Base-by-base conservation (phyloP, 1,140 invertebrate genomes). In the Bombyx mori region DNA sequence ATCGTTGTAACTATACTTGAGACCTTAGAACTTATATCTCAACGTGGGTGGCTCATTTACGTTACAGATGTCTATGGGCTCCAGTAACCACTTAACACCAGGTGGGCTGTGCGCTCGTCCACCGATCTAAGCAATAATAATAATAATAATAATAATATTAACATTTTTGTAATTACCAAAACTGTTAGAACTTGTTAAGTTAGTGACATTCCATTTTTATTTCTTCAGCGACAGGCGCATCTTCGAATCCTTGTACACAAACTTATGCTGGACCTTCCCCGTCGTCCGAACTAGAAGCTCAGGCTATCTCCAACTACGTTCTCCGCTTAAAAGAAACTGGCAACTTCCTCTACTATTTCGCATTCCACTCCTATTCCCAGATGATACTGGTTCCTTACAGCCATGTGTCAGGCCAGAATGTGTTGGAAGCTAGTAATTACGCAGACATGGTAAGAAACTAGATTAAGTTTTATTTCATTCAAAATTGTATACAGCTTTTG, bases 241-340 rank as follows among this genome's bases (percentile, higher is more conserved):
- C 94, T n/a, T 89, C 88, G 1, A 92, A 97, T 82, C 94, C 95
- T 2, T 99, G 98, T 75, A 90, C 91, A 2, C 93, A 97, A 61
- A 96, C 93, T 0, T 99, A 94, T 77, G 92, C 94, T 22, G 98
- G 98, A 8, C 90, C 92, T 0, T 75, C 83, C 1, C 89, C 95
- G 0, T 98, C 97, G 75, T 98, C 96, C 26, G 98, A 99, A 86
- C 93, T 93, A 0, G 98, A 99, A 87, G 95, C 95, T 1, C 88
- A 88, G 69, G 93, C 95, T 0, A 91, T 93, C 54, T 73, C 89
- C 61, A 79, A 64, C 50, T 77, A 79, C 52, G 69, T 86, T 0
- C 47, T 54, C 18, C 63, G 12, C 9, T 53, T 83, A 6, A 69
- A 79, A 46, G 10, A 42, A 4, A 62, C 65, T 42, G 73, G 88